phyloP scores from a whole-genome alignment of 2,113 vertebrate genomes.

The Solea solea region DNA sequence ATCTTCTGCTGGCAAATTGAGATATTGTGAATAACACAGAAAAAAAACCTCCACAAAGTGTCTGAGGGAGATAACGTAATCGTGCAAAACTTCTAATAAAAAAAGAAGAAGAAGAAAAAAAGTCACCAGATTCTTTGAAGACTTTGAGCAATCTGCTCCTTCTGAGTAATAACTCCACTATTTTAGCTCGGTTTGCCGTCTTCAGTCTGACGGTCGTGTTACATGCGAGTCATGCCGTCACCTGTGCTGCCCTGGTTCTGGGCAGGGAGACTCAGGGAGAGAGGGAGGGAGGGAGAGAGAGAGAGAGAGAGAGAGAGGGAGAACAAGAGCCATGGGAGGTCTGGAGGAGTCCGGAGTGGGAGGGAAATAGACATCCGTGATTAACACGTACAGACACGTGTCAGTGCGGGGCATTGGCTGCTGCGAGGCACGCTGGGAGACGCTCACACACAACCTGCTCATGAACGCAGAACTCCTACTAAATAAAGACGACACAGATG shows the following conservation, averaged over 20 bases:
- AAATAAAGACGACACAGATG: constrained; percentile 53
- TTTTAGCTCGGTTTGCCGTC: constrained; percentile 59
- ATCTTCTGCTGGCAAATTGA: constrained; percentile 18
- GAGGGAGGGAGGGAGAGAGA: constrained; percentile 35
- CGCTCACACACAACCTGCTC: constrained; percentile 65
- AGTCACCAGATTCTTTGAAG: constrained; percentile 42
- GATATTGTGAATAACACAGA: constrained; percentile 19
- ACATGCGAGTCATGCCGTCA: constrained; percentile 64
- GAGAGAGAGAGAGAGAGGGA: constrained; percentile 35
- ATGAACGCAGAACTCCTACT: constrained; percentile 38
- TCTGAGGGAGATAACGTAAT: constrained; percentile 20
- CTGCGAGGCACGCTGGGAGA: constrained; percentile 48
- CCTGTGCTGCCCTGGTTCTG: constrained; percentile 53
- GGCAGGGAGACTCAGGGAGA: constrained; percentile 51
- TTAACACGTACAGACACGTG: constrained; percentile 71
- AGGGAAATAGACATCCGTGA: constrained; percentile 69
- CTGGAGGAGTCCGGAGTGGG: constrained; percentile 55
- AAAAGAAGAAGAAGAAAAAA: constrained; percentile 34
- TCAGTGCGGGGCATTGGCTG: constrained; percentile 49
- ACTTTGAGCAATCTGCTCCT: constrained; percentile 48
- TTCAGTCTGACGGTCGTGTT: constrained; percentile 61
- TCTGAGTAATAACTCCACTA: constrained; percentile 54
- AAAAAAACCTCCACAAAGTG: constrained; percentile 5
- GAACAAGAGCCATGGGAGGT: constrained; percentile 57
- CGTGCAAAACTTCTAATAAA: constrained; percentile 29